Percentiles rank a stretch among this genome's conserved stretches.
These are phyloP conservation scores for Scaptomyza graminum DNA, from an alignment of 1,140 invertebrate species.

Conservation along the genomic window DNA sequence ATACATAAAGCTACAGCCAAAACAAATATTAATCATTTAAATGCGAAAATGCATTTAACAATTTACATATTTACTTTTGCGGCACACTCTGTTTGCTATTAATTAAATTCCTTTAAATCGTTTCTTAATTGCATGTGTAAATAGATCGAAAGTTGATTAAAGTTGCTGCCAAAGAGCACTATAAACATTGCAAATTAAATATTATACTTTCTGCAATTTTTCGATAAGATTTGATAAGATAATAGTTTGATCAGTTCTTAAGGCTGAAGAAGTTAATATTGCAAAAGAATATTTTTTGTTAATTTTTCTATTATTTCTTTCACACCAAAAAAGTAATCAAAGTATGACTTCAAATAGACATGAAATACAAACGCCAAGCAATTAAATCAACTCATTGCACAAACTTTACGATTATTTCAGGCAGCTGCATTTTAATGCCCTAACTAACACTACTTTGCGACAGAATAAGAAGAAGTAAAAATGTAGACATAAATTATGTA, in stretches of 20 bases:
- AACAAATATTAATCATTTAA: conserved; percentile 35
- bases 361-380: conserved; percentile 31
- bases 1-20: not conserved
- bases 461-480: not conserved
- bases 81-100: conserved; percentile 14
- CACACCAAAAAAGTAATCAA: conserved; percentile 12
- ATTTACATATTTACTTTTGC: conserved; percentile 16
- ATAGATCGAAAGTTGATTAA: not conserved
- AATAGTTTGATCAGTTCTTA: not conserved
- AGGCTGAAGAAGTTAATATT: too few species aligned
- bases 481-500: not conserved
- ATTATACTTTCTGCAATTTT: too few species aligned
- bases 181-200: too few species aligned
- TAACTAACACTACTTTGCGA: not conserved
- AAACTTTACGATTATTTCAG: conserved; percentile 29
- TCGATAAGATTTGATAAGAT: too few species aligned
- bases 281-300: too few species aligned
- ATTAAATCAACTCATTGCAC: conserved; percentile 36
- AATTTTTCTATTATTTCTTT: not conserved
- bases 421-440: conserved; percentile 18
- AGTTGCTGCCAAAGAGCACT: too few species aligned
- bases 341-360: conserved; percentile 11
- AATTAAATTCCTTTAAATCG: conserved; percentile 11
- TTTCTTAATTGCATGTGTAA: conserved; percentile 6
- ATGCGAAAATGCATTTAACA: conserved; percentile 21